Evolutionary conservation across 2,113 vertebrate genomes (phyloP).

Genomic region (Semicossyphus pulcher): DNA sequence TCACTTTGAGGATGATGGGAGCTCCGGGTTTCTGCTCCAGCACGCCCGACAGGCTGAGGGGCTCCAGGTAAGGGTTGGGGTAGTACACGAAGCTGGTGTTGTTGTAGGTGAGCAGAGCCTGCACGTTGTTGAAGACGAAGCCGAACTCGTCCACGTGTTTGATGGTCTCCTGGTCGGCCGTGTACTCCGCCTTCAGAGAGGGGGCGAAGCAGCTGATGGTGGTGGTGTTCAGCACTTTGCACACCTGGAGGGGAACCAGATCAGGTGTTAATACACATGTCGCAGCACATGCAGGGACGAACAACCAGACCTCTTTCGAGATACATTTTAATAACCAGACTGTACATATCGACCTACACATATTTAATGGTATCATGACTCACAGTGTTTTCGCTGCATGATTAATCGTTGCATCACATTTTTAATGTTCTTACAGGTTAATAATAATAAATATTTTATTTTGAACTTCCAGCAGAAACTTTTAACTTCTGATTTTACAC

Average conservation of each 20-base stretch:
- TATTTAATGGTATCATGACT: neutral
- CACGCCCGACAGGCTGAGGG: slow-evolving; percentile 90
- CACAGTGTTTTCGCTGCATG: neutral
- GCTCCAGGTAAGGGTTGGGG: slow-evolving; percentile 95
- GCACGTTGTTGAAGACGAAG: slow-evolving; percentile 98
- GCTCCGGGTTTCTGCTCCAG: slow-evolving; percentile 97
- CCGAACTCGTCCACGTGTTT: slow-evolving; percentile 96
- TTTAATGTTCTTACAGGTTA: neutral
- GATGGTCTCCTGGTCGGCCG: slow-evolving; percentile 86
- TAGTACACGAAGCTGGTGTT: slow-evolving; percentile 96
- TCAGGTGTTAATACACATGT: neutral
- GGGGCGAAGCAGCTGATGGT: slow-evolving; percentile 93
- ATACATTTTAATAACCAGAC: neutral
- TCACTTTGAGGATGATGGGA: slow-evolving; percentile 96
- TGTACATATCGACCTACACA: too few relatives aligned
- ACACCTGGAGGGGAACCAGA: slow-evolving; percentile 84
- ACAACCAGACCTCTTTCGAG: neutral
- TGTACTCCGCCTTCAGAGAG: slow-evolving; percentile 87
- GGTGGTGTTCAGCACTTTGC: slow-evolving; percentile 91
- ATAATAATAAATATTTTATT: too few relatives aligned
- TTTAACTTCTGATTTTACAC: too few relatives aligned
- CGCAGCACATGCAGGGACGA: neutral
- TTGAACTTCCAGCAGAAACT: too few relatives aligned
- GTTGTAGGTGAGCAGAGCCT: slow-evolving; percentile 93
- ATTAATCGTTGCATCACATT: neutral